phyloP scores from a whole-genome alignment of 1,140 invertebrate species.

The Paraescarpia echinospica region DNA sequence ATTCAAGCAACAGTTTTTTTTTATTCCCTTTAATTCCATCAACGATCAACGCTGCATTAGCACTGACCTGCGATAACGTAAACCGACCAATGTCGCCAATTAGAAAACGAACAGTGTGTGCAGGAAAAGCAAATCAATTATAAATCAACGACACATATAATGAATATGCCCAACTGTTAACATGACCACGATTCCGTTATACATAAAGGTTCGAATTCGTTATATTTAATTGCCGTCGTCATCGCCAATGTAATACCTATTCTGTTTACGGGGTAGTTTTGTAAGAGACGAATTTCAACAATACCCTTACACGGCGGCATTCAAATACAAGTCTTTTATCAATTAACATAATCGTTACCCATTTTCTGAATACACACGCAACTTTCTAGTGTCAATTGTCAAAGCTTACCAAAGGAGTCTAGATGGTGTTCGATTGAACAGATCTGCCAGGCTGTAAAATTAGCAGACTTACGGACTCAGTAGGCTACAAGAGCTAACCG shows the following conservation, averaged over 20 bases:
- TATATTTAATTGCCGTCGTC: not conserved
- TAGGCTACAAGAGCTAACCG: no score
- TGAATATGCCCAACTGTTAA: not conserved
- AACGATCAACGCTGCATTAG: not conserved
- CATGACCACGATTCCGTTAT: not conserved
- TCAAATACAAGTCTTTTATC: not conserved
- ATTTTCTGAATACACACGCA: no score
- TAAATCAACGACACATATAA: not conserved
- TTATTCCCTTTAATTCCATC: not conserved
- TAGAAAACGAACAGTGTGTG: not conserved
- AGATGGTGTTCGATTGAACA: no score
- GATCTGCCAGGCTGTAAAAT: no score
- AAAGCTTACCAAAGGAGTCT: no score
- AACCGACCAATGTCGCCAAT: not conserved
- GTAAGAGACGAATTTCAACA: not conserved
- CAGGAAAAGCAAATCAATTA: not conserved
- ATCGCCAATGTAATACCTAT: not conserved
- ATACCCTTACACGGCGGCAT: not conserved
- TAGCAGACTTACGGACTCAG: no score
- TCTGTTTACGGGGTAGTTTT: not conserved
- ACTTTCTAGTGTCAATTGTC: no score
- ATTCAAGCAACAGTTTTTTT: no score
- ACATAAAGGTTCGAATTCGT: not conserved
- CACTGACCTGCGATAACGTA: not conserved
- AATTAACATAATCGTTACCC: no score